Conservation (phyloP, 2,888 invertebrate species). For the Tetanocera ferruginea region DNA sequence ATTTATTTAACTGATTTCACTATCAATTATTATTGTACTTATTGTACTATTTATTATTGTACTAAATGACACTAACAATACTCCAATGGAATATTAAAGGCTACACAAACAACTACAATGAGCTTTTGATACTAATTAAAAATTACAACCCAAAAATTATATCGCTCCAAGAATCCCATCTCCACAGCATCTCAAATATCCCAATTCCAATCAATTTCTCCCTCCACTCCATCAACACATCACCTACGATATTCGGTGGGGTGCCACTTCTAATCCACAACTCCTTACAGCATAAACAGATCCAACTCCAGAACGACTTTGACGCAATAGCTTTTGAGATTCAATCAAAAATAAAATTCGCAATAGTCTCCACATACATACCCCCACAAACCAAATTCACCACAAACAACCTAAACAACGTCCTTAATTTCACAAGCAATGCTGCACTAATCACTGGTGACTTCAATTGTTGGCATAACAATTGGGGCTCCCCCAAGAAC, state of each 20-base stretch:
- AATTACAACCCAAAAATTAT: too few relatives aligned
- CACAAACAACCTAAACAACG: too few relatives aligned
- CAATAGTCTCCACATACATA: background rate
- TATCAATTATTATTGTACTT: too few relatives aligned
- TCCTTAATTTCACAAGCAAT: too few relatives aligned
- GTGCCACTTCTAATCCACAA: background rate
- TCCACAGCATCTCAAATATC: background rate
- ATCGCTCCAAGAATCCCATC: too few relatives aligned
- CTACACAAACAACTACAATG: too few relatives aligned
- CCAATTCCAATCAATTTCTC: slow-evolving; percentile 10
- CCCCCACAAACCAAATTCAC: background rate
- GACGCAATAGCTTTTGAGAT: background rate
- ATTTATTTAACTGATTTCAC: background rate
- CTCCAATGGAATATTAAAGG: slow-evolving; percentile 15
- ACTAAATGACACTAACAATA: background rate
- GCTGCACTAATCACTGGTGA: too few relatives aligned
- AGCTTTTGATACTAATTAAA: too few relatives aligned
- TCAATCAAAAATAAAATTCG: background rate
- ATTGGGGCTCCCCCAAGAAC: too few relatives aligned
- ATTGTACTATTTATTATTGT: too few relatives aligned
- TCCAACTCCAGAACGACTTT: background rate
- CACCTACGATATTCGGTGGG: background rate
- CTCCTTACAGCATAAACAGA: too few relatives aligned
- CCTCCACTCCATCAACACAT: background rate
- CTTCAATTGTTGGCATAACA: too few relatives aligned